A percentile compares a stretch with the other conserved stretches of the same genome.
These are phyloP conservation scores for Patiria pectinifera DNA, from an alignment of 53 echinoderm and acorn worm species.

Conservation along the genomic window DNA sequence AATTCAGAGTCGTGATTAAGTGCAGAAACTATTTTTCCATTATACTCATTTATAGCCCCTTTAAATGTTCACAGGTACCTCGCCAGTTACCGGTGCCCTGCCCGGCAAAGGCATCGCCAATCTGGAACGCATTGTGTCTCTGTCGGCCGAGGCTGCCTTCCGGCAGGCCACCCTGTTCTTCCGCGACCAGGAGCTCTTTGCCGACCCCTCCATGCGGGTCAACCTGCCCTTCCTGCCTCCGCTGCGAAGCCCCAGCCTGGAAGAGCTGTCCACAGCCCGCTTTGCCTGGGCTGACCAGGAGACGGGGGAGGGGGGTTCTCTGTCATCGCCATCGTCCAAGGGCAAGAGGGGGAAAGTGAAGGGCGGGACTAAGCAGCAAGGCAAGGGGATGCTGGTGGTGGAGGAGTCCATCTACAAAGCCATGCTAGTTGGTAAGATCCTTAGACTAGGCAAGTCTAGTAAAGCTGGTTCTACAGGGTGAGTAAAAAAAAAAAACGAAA, in stretches of 20 bases:
- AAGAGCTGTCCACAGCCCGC: conserved; percentile 90
- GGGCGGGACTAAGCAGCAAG: conserved; percentile 42
- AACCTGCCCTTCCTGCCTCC: conserved; percentile 91
- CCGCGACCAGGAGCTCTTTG: conserved; percentile 90
- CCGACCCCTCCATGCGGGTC: conserved; percentile 92
- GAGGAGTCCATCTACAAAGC: conserved; percentile 95
- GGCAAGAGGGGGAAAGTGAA: conserved; percentile 57
- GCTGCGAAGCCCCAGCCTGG: conserved; percentile 85
- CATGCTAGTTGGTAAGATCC: conserved; percentile 85
- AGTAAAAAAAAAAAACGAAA: no score
- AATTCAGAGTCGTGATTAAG: no score
- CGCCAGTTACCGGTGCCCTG: conserved; percentile 39
- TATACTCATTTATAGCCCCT: neutral
- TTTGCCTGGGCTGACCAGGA: conserved; percentile 91
- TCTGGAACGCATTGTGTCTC: conserved; percentile 82
- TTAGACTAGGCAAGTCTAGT: neutral
- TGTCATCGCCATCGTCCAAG: conserved; percentile 1
- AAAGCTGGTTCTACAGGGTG: neutral
- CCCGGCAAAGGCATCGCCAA: conserved; percentile 43
- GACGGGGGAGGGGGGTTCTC: neutral
- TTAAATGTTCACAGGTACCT: conserved; percentile 24
- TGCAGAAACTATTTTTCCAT: no score
- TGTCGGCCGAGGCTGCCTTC: conserved; percentile 94
- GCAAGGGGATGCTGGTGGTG: conserved; percentile 79
- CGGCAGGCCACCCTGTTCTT: conserved; percentile 95